phyloP scores from a whole-genome alignment of 2,113 vertebrate species.

The Sinocyclocheilus maitianheensis region DNA sequence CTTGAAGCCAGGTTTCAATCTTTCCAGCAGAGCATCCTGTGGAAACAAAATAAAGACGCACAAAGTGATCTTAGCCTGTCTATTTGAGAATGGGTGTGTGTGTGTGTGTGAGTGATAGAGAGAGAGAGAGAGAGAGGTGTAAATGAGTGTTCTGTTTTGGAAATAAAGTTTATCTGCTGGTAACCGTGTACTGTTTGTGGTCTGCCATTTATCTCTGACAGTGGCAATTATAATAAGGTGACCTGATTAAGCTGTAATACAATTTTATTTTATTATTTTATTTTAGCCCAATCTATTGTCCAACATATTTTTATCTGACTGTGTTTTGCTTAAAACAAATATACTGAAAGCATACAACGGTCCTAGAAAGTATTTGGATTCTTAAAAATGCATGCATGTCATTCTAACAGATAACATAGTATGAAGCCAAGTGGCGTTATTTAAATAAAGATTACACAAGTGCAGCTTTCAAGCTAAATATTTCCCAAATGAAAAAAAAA shows the following conservation, averaged over 20 bases:
- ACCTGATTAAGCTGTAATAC: neutral
- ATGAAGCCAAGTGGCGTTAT: neutral
- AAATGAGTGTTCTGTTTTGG: slow-evolving; percentile 21
- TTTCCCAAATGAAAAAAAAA: neutral
- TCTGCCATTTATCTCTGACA: neutral
- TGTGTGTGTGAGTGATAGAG: slow-evolving; percentile 1
- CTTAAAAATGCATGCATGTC: neutral
- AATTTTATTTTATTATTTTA: neutral
- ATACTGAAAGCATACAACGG: neutral
- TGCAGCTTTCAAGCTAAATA: neutral
- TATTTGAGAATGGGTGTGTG: neutral
- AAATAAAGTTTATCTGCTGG: slow-evolving; percentile 2
- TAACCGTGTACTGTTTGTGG: neutral
- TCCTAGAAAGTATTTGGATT: neutral
- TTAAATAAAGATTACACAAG: neutral
- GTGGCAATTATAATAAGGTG: neutral
- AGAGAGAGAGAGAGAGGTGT: slow-evolving; percentile 13
- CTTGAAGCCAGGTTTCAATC: slow-evolving; percentile 78
- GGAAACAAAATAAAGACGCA: slow-evolving; percentile 58
- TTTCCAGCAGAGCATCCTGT: slow-evolving; percentile 76
- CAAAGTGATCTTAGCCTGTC: slow-evolving; percentile 32
- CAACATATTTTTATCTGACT: neutral
- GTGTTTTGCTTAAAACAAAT: neutral
- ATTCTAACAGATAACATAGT: neutral
- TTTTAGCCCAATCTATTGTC: too few species aligned